Evolutionary conservation across 2,888 invertebrate genomes (phyloP).

Genomic region (Sminthurinus aureus): DNA sequence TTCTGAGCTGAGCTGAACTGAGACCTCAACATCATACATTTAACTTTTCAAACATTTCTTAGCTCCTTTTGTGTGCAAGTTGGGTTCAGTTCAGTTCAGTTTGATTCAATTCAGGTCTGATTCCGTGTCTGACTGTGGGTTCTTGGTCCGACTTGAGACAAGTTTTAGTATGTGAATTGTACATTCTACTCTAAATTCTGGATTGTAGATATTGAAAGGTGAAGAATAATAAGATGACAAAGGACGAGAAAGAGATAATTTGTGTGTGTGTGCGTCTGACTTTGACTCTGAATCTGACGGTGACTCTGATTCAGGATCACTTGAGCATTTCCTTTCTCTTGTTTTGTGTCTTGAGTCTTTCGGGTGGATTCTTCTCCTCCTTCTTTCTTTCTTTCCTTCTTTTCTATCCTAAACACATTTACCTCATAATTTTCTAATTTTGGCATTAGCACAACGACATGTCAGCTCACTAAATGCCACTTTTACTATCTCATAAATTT

Average conservation of each 20-base stretch:
- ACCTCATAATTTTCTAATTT: conserved; percentile 42
- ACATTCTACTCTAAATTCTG: no score
- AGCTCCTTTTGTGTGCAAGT: no score
- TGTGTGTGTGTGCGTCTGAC: conserved; percentile 13
- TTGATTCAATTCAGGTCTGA: no score
- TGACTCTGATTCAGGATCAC: neutral
- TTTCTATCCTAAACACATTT: conserved; percentile 25
- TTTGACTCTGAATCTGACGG: no score
- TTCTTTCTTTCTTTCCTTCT: conserved; percentile 1
- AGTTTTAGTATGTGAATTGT: no score
- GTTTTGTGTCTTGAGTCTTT: neutral
- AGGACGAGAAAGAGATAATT: neutral
- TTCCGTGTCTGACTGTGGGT: no score
- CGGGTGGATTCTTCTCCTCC: neutral
- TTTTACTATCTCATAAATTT: conserved; percentile 51
- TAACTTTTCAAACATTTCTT: no score
- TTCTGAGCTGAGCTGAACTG: neutral
- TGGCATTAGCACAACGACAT: conserved; percentile 46
- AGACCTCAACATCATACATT: no score
- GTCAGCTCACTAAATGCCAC: conserved; percentile 50
- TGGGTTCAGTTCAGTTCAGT: no score
- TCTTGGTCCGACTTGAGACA: no score
- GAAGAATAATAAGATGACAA: neutral
- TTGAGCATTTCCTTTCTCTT: conserved; percentile 24
- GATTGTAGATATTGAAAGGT: neutral